A percentile compares a stretch with the other conserved stretches of the same genome.
phyloP scores from a whole-genome alignment of 2,888 invertebrate genomes.

The Psococerastis gibbosa region DNA sequence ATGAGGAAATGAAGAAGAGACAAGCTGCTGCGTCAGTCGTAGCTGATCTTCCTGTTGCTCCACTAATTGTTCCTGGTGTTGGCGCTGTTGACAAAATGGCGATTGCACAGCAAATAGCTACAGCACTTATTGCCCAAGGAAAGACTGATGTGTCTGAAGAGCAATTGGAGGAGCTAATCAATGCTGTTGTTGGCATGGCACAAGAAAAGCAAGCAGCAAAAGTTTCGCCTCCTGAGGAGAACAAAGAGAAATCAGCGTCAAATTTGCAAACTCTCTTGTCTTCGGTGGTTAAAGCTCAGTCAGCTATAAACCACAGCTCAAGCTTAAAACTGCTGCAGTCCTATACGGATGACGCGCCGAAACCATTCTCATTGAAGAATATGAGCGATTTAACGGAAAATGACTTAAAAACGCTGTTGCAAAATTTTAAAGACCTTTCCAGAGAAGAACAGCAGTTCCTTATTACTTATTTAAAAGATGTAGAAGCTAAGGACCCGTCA shows the following conservation, averaged over 20 bases:
- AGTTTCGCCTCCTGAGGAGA: slow-evolving; percentile 9
- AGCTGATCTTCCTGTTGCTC: slow-evolving; percentile 26
- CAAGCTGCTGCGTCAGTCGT: slow-evolving; percentile 19
- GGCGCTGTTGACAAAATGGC: slow-evolving; percentile 59
- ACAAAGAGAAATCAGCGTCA: not conserved
- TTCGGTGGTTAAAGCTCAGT: not conserved
- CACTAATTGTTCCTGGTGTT: slow-evolving; percentile 44
- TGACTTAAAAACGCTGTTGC: slow-evolving; percentile 56
- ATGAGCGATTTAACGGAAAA: slow-evolving; percentile 64
- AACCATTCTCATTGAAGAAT: slow-evolving; percentile 18
- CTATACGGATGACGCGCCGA: not conserved
- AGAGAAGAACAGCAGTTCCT: slow-evolving; percentile 66
- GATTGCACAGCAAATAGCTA: slow-evolving; percentile 64
- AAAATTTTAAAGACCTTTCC: slow-evolving; percentile 62
- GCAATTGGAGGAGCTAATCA: slow-evolving; percentile 59
- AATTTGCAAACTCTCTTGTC: not conserved
- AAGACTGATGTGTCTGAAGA: slow-evolving; percentile 60
- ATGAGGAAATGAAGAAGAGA: not conserved
- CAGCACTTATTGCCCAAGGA: slow-evolving; percentile 57
- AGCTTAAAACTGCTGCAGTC: not conserved
- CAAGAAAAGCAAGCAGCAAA: slow-evolving; percentile 27
- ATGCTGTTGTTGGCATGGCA: slow-evolving; percentile 55
- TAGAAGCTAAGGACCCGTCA: slow-evolving; percentile 54
- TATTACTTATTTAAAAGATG: slow-evolving; percentile 60
- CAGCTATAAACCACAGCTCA: not conserved